These are phyloP conservation scores for Zaprionus taronus DNA, from an alignment of 1,140 invertebrate genomes.

Conservation along the genomic window DNA sequence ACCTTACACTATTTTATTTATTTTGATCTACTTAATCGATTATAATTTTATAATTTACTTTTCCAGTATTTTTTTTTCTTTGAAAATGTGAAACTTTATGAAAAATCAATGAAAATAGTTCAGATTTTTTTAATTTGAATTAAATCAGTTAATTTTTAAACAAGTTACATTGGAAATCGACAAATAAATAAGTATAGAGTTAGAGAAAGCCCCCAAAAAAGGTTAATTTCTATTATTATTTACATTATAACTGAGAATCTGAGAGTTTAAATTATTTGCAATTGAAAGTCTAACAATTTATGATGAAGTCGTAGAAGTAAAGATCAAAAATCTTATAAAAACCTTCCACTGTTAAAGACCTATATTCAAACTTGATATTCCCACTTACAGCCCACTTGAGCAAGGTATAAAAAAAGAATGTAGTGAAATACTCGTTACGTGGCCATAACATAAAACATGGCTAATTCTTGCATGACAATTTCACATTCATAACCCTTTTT, in stretches of 20 bases:
- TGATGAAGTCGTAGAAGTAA: too few relatives aligned
- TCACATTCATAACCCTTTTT: slow-evolving; percentile 84
- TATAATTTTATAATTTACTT: too few relatives aligned
- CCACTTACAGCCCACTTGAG: not conserved
- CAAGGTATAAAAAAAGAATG: slow-evolving; percentile 52
- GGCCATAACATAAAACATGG: slow-evolving; percentile 81
- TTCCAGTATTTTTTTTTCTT: too few relatives aligned
- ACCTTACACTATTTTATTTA: too few relatives aligned
- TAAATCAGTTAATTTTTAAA: not conserved
- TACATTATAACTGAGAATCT: not conserved
- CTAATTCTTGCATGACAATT: slow-evolving; percentile 84
- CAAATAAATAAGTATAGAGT: not conserved
- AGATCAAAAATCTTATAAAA: not conserved
- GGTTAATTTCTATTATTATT: not conserved
- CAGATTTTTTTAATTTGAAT: too few relatives aligned
- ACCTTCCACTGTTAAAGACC: too few relatives aligned
- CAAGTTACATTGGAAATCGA: not conserved
- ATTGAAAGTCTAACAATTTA: too few relatives aligned
- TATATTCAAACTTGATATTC: not conserved
- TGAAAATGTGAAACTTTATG: too few relatives aligned
- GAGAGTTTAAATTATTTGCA: too few relatives aligned
- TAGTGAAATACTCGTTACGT: slow-evolving; percentile 68
- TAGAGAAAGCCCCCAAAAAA: not conserved
- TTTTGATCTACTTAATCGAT: too few relatives aligned
- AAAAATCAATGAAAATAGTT: too few relatives aligned